A percentile compares a stretch with the other conserved stretches of the same genome.
Evolutionary conservation across 2,888 invertebrate genomes (phyloP).

Genomic region (Byasa hedistus): DNA sequence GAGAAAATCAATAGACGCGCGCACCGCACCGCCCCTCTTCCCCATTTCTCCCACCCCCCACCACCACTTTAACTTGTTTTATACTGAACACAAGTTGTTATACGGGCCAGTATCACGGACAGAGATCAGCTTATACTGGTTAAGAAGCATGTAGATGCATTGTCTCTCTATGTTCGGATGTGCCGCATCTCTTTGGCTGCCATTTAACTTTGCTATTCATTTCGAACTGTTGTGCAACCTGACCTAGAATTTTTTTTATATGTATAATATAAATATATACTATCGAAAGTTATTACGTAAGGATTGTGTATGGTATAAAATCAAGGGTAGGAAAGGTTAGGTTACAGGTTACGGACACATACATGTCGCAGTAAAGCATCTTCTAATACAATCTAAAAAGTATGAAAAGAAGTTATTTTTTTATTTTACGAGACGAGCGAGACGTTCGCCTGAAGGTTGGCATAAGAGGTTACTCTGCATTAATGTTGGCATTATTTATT

Average conservation of each 20-base stretch:
- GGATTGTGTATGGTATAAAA: no score
- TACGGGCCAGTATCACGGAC: conserved; percentile 38
- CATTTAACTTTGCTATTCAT: conserved; percentile 6
- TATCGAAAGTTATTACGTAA: no score
- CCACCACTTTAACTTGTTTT: conserved; percentile 53
- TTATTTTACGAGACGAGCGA: no score
- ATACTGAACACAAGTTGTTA: conserved; percentile 33
- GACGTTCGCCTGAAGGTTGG: no score
- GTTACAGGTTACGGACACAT: no score
- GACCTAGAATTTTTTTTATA: background rate
- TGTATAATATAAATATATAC: background rate
- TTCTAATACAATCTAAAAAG: no score
- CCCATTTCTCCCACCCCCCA: conserved; percentile 33
- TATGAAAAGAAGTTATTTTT: no score
- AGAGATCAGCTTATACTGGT: conserved; percentile 17
- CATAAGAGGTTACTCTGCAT: no score
- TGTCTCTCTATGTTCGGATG: conserved; percentile 9
- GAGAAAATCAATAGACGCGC: conserved; percentile 76
- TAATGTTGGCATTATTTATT: no score
- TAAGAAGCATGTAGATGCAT: conserved; percentile 11
- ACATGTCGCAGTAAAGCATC: no score
- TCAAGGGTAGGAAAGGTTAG: no score
- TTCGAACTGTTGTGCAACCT: background rate
- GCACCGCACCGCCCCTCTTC: conserved; percentile 43
- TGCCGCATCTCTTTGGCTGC: conserved; percentile 14